phyloP scores from a whole-genome alignment of 2,888 invertebrate genomes.

The Bedellia somnulentella region DNA sequence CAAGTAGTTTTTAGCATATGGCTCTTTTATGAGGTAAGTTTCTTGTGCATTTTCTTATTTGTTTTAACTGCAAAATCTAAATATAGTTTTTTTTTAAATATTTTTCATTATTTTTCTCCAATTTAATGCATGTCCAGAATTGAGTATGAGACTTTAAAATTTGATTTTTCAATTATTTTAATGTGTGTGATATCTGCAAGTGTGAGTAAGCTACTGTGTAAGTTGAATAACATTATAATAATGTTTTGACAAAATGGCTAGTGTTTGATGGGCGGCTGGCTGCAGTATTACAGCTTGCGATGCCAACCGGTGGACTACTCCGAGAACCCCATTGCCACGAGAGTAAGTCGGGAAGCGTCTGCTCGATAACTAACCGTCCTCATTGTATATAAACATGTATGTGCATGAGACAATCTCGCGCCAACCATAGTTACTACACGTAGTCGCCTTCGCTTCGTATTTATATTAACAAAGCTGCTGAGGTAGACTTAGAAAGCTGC shows the following conservation, averaged over 20 bases:
- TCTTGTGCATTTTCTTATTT: background rate
- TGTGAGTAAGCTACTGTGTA: background rate
- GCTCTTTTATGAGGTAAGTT: conserved; percentile 86
- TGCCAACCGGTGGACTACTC: conserved; percentile 92
- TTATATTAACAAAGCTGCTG: too few species aligned
- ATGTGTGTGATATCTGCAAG: too few species aligned
- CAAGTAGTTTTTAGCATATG: conserved; percentile 91
- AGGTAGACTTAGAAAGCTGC: too few species aligned
- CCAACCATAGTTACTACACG: background rate
- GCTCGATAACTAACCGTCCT: conserved; percentile 26
- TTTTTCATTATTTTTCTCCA: too few species aligned
- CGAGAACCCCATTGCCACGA: conserved; percentile 74
- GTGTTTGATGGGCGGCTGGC: conserved; percentile 90
- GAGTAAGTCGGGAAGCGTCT: conserved; percentile 67
- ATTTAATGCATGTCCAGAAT: too few species aligned
- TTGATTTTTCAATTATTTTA: too few species aligned
- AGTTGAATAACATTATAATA: background rate
- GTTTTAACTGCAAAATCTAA: background rate
- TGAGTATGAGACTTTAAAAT: too few species aligned
- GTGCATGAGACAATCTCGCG: background rate
- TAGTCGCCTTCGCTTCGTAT: too few species aligned
- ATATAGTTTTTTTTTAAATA: too few species aligned
- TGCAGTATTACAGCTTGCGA: conserved; percentile 83
- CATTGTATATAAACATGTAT: conserved; percentile 49
- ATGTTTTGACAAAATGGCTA: conserved; percentile 46